Percentiles rank a stretch among this genome's conserved stretches.
These are phyloP conservation scores for Synergus gifuensis DNA, from an alignment of 2,888 invertebrate genomes.

Conservation along the genomic window DNA sequence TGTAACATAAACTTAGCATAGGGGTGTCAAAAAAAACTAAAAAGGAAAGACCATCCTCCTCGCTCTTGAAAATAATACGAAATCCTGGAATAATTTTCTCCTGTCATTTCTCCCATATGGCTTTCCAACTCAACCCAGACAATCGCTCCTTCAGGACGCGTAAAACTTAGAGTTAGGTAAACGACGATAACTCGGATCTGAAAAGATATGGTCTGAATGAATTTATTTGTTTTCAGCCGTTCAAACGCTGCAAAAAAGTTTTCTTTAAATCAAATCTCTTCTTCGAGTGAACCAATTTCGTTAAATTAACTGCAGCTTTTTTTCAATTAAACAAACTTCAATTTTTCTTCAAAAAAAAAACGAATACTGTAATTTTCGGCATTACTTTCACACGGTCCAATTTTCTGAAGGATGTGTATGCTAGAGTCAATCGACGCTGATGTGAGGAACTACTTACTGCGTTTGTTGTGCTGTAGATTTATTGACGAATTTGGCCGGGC, in stretches of 20 bases:
- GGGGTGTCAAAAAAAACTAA: constrained; percentile 23
- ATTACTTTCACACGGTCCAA: constrained; percentile 27
- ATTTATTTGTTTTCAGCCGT: background rate
- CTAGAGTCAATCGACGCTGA: constrained; percentile 23
- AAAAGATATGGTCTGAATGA: background rate
- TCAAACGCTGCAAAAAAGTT: background rate
- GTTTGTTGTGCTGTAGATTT: constrained; percentile 64
- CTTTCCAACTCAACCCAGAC: constrained; percentile 56
- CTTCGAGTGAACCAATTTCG: no score
- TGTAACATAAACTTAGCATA: constrained; percentile 73
- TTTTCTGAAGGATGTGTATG: background rate
- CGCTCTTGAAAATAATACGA: constrained; percentile 59
- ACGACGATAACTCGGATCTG: constrained; percentile 28
- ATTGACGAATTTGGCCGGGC: constrained; percentile 73
- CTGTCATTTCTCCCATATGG: constrained; percentile 55
- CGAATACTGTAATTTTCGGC: background rate
- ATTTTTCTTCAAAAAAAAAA: background rate
- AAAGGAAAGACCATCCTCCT: background rate
- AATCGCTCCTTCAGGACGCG: constrained; percentile 71
- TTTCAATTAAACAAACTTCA: background rate
- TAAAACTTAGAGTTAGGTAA: constrained; percentile 61
- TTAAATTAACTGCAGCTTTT: no score
- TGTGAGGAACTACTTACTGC: constrained; percentile 10
- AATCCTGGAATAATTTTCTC: constrained; percentile 64
- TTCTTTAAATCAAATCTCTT: no score